Percentiles rank a stretch among this genome's conserved stretches.
phyloP scores from a whole-genome alignment of 2,113 vertebrate species.

The Cichladusa arquata region DNA sequence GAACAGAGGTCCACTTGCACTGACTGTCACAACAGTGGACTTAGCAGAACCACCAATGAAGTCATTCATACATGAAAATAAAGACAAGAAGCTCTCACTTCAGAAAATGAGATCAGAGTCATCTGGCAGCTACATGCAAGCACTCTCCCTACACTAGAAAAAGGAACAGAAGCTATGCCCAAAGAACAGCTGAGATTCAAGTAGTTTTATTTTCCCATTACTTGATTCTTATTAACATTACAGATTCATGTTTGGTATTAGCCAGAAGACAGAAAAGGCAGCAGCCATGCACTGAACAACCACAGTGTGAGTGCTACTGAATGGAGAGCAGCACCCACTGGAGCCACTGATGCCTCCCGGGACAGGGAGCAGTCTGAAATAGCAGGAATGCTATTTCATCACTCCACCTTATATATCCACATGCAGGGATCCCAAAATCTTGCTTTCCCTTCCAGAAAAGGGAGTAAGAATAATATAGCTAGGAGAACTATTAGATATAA shows the following conservation, averaged over 20 bases:
- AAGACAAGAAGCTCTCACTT: neutral
- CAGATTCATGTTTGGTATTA: neutral
- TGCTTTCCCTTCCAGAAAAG: neutral
- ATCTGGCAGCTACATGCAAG: neutral
- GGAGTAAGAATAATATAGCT: neutral
- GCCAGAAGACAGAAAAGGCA: neutral
- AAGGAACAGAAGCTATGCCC: neutral
- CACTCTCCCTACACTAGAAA: neutral
- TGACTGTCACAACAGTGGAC: neutral
- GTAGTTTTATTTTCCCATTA: neutral
- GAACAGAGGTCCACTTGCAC: neutral
- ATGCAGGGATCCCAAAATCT: neutral
- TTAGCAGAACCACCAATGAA: neutral
- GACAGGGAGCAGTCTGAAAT: neutral
- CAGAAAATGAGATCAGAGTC: neutral
- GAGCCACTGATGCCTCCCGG: neutral
- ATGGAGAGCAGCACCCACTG: accelerated
- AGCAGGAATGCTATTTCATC: neutral
- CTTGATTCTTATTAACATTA: neutral
- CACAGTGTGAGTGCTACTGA: accelerated
- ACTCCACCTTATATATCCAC: neutral
- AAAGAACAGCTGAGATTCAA: neutral
- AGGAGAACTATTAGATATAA: neutral
- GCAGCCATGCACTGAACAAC: neutral
- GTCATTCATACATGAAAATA: neutral